Evolutionary conservation across 1,140 invertebrate genomes (phyloP).

Genomic region (Trichomalopsis sarcophagae): DNA sequence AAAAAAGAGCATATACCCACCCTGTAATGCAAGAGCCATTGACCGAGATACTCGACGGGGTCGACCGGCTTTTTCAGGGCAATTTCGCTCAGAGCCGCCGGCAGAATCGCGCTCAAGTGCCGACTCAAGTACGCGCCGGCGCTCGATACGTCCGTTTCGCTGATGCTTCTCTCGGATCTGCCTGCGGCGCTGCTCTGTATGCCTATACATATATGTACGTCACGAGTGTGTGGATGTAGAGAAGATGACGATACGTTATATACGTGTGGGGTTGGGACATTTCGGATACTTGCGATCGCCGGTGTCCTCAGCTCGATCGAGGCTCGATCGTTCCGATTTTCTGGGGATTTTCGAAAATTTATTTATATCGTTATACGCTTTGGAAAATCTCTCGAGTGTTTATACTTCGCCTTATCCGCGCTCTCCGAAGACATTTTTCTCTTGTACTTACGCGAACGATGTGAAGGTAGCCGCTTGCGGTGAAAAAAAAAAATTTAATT

Average conservation of each 20-base stretch:
- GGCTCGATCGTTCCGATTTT: too few species aligned
- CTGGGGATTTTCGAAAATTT: too few species aligned
- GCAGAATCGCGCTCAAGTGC: conserved; percentile 54
- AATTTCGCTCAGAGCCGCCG: conserved; percentile 58
- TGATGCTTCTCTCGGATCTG: background rate
- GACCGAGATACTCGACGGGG: conserved; percentile 65
- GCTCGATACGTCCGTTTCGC: background rate
- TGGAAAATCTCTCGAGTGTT: background rate
- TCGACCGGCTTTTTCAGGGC: conserved; percentile 60
- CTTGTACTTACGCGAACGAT: background rate
- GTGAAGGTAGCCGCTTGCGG: background rate
- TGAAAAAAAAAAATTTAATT: too few species aligned
- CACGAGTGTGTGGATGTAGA: too few species aligned
- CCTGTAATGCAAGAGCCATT: conserved; percentile 65
- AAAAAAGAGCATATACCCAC: conserved; percentile 47
- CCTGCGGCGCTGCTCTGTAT: background rate
- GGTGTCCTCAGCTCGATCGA: background rate
- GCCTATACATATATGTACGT: background rate
- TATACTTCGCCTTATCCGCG: background rate
- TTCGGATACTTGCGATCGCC: conserved; percentile 29
- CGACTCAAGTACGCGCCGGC: conserved; percentile 47
- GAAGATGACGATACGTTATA: too few species aligned
- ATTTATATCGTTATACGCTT: too few species aligned
- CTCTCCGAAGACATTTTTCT: background rate
- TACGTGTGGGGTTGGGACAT: background rate